These are phyloP conservation scores for Tragelaphus strepsiceros DNA, from an alignment of 2,113 vertebrate genomes.

Conservation along the genomic window DNA sequence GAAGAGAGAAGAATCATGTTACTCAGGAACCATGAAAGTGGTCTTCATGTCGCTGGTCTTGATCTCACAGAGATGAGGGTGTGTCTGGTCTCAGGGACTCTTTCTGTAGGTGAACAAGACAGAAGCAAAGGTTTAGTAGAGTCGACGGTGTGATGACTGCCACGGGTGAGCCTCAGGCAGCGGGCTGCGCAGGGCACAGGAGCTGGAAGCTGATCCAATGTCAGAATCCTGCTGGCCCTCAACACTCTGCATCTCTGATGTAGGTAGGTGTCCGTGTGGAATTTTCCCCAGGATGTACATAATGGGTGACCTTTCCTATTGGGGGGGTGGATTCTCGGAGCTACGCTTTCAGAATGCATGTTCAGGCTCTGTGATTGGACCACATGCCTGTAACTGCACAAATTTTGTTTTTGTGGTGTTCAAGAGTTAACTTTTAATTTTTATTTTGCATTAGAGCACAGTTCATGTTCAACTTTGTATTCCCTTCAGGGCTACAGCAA, in stretches of 20 bases:
- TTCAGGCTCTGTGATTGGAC: not conserved
- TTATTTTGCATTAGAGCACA: not conserved
- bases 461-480: not conserved
- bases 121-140: not conserved
- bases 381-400: rapidly evolving
- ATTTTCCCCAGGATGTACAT: not conserved
- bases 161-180: not conserved
- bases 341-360: not conserved
- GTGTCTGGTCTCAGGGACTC: not conserved
- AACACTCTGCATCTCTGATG: not conserved
- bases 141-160: rapidly evolving
- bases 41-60: rapidly evolving
- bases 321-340: not conserved
- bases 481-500: not conserved
- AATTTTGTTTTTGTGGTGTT: not conserved
- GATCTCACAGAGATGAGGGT: rapidly evolving
- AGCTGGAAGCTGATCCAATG: not conserved
- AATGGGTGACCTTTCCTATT: rapidly evolving
- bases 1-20: not conserved
- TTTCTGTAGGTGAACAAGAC: not conserved
- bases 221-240: not conserved
- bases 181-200: not conserved
- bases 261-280: not conserved
- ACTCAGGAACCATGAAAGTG: not conserved
- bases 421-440: not conserved